Percentiles rank a stretch among this genome's conserved stretches.
Conservation (phyloP, 2,797 vertebrate genomes). For the Cirrhinus molitorella region DNA sequence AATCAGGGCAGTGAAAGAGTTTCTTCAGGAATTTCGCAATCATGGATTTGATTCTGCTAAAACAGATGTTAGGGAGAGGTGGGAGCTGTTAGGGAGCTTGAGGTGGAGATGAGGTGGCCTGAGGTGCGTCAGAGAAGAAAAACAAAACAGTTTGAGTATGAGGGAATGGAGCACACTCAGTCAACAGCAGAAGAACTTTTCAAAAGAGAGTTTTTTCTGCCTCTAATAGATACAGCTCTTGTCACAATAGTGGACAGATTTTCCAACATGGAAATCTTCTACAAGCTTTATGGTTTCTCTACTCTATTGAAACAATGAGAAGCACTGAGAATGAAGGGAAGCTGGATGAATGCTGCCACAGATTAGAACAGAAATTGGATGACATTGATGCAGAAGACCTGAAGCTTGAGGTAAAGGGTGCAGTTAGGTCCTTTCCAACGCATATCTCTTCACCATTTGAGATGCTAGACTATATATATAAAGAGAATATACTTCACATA, state of each 20-base stretch:
- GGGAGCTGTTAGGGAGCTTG: slow-evolving; percentile 6
- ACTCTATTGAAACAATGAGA: not conserved
- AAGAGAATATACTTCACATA: too few relatives aligned
- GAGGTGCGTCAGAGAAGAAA: slow-evolving; percentile 43
- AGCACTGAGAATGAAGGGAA: not conserved
- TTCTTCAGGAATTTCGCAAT: slow-evolving; percentile 3
- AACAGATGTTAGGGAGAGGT: not conserved
- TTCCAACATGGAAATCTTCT: not conserved
- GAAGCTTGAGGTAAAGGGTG: not conserved
- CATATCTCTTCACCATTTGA: too few relatives aligned
- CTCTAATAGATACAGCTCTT: not conserved
- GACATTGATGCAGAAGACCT: not conserved
- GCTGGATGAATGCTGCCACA: not conserved
- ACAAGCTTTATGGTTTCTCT: not conserved
- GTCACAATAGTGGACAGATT: not conserved
- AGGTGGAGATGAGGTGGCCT: slow-evolving; percentile 41
- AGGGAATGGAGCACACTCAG: slow-evolving; percentile 19
- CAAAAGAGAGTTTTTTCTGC: not conserved
- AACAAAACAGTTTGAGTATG: slow-evolving; percentile 15
- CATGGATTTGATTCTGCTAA: not conserved
- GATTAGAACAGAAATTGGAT: not conserved
- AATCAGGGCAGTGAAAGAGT: slow-evolving; percentile 15
- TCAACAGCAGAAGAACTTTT: slow-evolving; percentile 23
- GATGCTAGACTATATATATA: not conserved
- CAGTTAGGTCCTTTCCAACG: too few relatives aligned